These are phyloP conservation scores for Liolophura sinensis DNA, from an alignment of 1,140 invertebrate genomes.

Conservation along the genomic window DNA sequence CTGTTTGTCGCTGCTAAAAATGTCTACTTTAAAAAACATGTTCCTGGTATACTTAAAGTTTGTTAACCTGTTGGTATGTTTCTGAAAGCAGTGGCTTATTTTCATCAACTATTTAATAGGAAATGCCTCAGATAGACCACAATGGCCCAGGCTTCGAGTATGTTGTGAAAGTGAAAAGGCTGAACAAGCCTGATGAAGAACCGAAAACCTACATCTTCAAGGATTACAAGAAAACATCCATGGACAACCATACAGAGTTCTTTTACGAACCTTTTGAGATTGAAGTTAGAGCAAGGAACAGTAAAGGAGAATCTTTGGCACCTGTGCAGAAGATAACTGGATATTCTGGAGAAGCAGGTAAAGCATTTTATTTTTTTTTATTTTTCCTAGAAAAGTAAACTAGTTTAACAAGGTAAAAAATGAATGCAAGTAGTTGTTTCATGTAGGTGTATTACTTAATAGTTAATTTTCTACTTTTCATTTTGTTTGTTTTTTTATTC, in stretches of 20 bases:
- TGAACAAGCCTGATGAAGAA: constrained; percentile 11
- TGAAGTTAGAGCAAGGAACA: constrained; percentile 27
- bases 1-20: no score
- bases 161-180: constrained; percentile 19
- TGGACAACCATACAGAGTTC: constrained; percentile 18
- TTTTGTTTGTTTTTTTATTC: no score
- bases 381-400: no score
- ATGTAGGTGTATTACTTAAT: no score
- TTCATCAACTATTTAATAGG: constrained; percentile 14
- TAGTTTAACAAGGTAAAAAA: no score
- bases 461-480: no score
- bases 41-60: no score
- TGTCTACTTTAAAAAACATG: no score
- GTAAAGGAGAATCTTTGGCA: constrained; percentile 14
- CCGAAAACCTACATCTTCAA: constrained; percentile 12
- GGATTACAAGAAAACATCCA: constrained; percentile 14
- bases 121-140: constrained; percentile 29
- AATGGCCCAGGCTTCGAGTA: constrained; percentile 32
- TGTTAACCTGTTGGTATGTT: no score
- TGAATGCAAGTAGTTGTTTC: no score
- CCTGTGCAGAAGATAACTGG: constrained; percentile 18
- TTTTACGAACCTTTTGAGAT: constrained; percentile 31
- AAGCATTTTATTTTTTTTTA: constrained; percentile 2
- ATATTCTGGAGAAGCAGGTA: constrained; percentile 38
- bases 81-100: no score